A percentile compares a stretch with the other conserved stretches of the same genome.
phyloP scores from a whole-genome alignment of 1,140 invertebrate genomes.

The Trachymyrmex cornetzi region DNA sequence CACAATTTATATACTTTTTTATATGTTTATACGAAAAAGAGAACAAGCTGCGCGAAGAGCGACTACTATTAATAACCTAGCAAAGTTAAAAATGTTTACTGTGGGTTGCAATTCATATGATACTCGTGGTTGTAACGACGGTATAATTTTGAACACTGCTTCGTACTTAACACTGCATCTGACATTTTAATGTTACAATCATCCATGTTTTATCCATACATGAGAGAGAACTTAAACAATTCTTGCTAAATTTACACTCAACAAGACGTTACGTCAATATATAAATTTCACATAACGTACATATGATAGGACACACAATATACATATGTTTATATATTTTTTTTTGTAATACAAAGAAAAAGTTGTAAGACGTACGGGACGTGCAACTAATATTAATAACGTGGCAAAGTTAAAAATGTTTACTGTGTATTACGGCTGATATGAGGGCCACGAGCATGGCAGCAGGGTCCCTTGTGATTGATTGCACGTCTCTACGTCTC shows the following conservation, averaged over 20 bases:
- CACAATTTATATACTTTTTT: slow-evolving; percentile 53
- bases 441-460: slow-evolving; percentile 85
- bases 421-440: slow-evolving; percentile 86
- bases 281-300: slow-evolving; percentile 28
- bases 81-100: slow-evolving; percentile 86
- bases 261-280: not conserved
- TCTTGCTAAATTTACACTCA: slow-evolving; percentile 19
- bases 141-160: slow-evolving; percentile 68
- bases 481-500: slow-evolving; percentile 84
- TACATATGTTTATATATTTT: not conserved
- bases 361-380: slow-evolving; percentile 47
- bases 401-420: slow-evolving; percentile 87
- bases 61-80: slow-evolving; percentile 85
- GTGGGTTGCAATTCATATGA: slow-evolving; percentile 83
- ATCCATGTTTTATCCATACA: not conserved
- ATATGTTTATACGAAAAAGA: slow-evolving; percentile 45
- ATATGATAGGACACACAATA: not conserved
- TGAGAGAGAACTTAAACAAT: slow-evolving; percentile 39
- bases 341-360: slow-evolving; percentile 42
- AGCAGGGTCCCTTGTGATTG: slow-evolving; percentile 85
- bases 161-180: slow-evolving; percentile 58
- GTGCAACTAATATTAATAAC: slow-evolving; percentile 87
- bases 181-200: slow-evolving; percentile 45
- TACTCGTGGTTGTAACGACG: slow-evolving; percentile 81
- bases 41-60: slow-evolving; percentile 13